Conservation (phyloP, 53 echinoderm and acorn worm species). For the Henricia sp. region DNA sequence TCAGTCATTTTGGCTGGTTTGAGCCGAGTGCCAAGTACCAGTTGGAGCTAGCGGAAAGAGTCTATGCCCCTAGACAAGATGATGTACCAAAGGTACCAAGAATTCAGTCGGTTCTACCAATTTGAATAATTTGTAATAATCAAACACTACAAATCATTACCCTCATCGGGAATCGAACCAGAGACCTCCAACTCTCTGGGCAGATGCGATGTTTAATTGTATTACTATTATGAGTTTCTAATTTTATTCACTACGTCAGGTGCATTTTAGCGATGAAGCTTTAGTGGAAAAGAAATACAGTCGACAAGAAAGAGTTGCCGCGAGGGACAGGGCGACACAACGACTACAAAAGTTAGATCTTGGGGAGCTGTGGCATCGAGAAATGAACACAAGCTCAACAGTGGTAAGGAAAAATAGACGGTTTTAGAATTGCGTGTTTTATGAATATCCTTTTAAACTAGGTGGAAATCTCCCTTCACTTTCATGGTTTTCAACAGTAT, state of each 20-base stretch:
- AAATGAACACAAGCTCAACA: conserved; percentile 19
- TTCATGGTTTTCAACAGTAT: too few relatives aligned
- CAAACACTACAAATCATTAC: too few relatives aligned
- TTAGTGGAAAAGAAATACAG: conserved; percentile 38
- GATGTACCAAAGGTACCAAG: conserved; percentile 80
- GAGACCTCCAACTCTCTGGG: too few relatives aligned
- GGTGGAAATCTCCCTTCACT: too few relatives aligned
- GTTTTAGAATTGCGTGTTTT: too few relatives aligned
- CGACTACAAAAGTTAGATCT: conserved; percentile 29
- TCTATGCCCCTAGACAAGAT: conserved; percentile 57
- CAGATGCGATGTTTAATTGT: too few relatives aligned
- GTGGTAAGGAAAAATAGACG: conserved; percentile 19
- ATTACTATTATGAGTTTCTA: too few relatives aligned
- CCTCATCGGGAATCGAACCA: too few relatives aligned
- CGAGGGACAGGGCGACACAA: conserved; percentile 33
- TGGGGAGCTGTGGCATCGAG: conserved; percentile 45
- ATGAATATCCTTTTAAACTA: too few relatives aligned
- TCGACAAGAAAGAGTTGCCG: conserved; percentile 16
- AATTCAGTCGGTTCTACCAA: too few relatives aligned
- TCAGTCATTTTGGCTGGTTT: conserved; percentile 96
- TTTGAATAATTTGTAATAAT: too few relatives aligned
- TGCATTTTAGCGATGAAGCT: conserved; percentile 33
- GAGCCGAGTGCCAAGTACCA: conserved; percentile 76
- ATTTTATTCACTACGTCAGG: too few relatives aligned
- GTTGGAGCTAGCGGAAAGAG: conserved; percentile 78